Evolutionary conservation across 1,140 invertebrate species (phyloP).

Genomic region (Lasioglossum albipes): DNA sequence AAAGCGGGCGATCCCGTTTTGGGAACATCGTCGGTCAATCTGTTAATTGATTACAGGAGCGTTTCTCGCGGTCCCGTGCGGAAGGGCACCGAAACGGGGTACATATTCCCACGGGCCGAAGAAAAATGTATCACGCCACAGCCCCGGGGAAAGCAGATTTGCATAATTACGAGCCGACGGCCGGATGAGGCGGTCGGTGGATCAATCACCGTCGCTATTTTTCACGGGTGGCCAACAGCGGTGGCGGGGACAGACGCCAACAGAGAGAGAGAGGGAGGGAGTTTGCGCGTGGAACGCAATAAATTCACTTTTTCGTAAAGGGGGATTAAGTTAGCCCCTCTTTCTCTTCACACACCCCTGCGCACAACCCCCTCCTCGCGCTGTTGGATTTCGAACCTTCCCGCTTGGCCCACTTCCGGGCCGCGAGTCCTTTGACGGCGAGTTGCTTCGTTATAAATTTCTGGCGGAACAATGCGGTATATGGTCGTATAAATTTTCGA

Average conservation of each 20-base stretch:
- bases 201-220: constrained; percentile 69
- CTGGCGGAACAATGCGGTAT: not conserved
- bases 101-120: constrained; percentile 14
- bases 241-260: constrained; percentile 39
- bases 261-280: not conserved
- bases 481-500: not conserved
- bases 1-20: too few species aligned
- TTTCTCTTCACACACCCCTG: not conserved
- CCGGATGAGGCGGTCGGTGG: constrained; percentile 47
- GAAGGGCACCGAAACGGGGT: constrained; percentile 6
- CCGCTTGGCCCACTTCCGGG: not conserved
- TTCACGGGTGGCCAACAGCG: constrained; percentile 32
- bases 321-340: not conserved
- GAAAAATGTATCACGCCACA: constrained; percentile 42
- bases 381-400: constrained; percentile 5
- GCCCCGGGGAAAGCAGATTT: constrained; percentile 57
- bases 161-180: constrained; percentile 66
- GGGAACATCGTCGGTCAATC: not conserved
- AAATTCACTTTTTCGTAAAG: constrained; percentile 22
- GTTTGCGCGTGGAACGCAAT: constrained; percentile 40
- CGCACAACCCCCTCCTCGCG: not conserved
- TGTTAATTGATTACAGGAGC: not conserved
- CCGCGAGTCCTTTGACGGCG: not conserved
- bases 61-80: too few species aligned
- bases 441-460: not conserved